Percentiles rank a stretch among this genome's conserved stretches.
These are phyloP conservation scores for Candoia aspera DNA, from an alignment of 2,113 vertebrate species.

Conservation along the genomic window DNA sequence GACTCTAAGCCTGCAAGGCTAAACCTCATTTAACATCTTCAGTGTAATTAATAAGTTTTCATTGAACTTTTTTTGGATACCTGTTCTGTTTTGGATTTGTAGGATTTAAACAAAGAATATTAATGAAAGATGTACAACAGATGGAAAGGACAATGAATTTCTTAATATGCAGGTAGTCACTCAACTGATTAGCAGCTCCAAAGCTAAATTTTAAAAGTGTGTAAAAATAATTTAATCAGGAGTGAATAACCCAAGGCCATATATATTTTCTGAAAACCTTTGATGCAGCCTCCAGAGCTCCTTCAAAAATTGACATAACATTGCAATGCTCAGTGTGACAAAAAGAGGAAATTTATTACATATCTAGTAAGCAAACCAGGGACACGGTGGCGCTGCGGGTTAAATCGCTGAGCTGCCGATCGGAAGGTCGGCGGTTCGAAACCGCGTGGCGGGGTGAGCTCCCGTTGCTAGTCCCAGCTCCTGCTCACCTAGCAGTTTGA, in stretches of 20 bases:
- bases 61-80: background rate
- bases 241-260: background rate
- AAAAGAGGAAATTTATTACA: background rate
- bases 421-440: too few relatives aligned
- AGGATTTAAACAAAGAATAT: rapidly evolving
- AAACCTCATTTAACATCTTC: background rate
- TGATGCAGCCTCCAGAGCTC: background rate
- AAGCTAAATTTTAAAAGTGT: rapidly evolving
- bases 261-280: background rate
- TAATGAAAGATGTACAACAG: background rate
- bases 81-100: background rate
- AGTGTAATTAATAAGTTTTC: rapidly evolving
- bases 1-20: rapidly evolving
- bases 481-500: too few relatives aligned
- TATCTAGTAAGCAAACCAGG: background rate
- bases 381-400: too few relatives aligned
- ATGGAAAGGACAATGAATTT: background rate
- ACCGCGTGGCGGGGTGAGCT: too few relatives aligned
- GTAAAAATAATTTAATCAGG: conserved; percentile 2
- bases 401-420: too few relatives aligned
- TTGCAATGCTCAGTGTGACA: background rate
- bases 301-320: background rate
- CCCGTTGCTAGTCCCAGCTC: too few relatives aligned
- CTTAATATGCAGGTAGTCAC: rapidly evolving
- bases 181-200: rapidly evolving